Conservation (phyloP, 2,113 vertebrate genomes). For the Maccullochella peelii region DNA sequence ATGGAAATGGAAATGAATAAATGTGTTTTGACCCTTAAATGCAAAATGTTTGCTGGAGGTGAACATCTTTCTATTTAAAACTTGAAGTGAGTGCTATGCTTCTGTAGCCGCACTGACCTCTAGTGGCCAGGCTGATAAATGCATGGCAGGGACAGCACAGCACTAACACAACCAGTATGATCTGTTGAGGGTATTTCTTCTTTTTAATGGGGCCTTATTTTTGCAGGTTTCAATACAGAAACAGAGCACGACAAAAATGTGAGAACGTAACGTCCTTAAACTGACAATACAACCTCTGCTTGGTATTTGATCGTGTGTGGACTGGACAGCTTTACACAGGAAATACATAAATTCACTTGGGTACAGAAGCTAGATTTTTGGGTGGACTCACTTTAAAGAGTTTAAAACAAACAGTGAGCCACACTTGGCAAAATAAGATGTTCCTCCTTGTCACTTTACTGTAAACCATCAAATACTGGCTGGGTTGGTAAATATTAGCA, state of each 20-base stretch:
- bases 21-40: not conserved
- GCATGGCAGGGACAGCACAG: not conserved
- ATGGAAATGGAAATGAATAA: not conserved
- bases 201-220: not conserved
- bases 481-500: not conserved
- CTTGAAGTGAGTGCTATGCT: not conserved
- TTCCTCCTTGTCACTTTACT: not conserved
- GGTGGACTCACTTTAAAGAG: not conserved
- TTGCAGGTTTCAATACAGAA: constrained; percentile 3
- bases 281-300: not conserved
- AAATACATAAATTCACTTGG: not conserved
- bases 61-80: not conserved
- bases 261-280: not conserved
- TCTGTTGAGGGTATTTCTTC: not conserved
- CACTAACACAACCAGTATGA: not conserved
- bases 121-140: constrained; percentile 40
- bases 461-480: not conserved
- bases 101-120: constrained; percentile 28
- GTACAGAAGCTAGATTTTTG: not conserved
- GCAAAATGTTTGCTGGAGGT: not conserved
- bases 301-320: too few species aligned
- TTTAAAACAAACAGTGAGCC: not conserved
- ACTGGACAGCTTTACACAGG: not conserved
- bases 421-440: not conserved
- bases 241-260: not conserved